Evolutionary conservation across 2,113 vertebrate species (phyloP), one percentile per base, ranked within the genome.

Genomic region (Heterotilapia buettikoferi): DNA sequence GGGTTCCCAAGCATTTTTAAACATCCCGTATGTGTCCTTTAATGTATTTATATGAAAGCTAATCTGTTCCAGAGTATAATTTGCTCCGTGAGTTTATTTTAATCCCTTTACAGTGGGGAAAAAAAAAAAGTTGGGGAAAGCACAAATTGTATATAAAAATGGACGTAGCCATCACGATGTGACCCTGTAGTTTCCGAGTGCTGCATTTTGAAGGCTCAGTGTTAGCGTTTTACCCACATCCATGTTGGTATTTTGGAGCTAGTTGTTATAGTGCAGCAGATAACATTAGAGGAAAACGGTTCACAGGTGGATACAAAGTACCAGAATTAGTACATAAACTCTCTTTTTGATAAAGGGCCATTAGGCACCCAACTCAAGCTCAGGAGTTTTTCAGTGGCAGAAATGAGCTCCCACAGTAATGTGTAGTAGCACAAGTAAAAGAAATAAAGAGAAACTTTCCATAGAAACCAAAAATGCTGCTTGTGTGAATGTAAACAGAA

Each of bases 311-410:
- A 38, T 66, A 38, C 19, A 13, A 68, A 68, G 0, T 13, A 68
- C 11, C 11, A 21, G 61, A 66, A 66, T 66, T 66, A 5, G 1
- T 21, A 66, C 3, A 66, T 0, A 5, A 8, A 19, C 61, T 66
- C 61, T 38, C 19, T 21, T 68, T 68, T 68, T 68, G 19, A 68
- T 66, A n/a, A 63, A 36, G 16, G 59, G 4, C 59, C 59, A 2
- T 63, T 36, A 36, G 6, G 31, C 16, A 36, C 9, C 18, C 31
- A n/a, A 3, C 31, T 66, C 6, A 0, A 36, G 31, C 18, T 66
- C 9, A n/a, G 31, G 59, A 63, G 31, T 36, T 63, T 63, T 63
- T 63, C 6, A n/a, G 6, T 36, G 61, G n/a, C 31, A 66, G 61
- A 1, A 66, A 2, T 66, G 10, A 66, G 19, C 10, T 7, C n/a